These are phyloP conservation scores for Apogon hyalosoma DNA, from an alignment of 2,797 vertebrate genomes.

Conservation along the genomic window DNA sequence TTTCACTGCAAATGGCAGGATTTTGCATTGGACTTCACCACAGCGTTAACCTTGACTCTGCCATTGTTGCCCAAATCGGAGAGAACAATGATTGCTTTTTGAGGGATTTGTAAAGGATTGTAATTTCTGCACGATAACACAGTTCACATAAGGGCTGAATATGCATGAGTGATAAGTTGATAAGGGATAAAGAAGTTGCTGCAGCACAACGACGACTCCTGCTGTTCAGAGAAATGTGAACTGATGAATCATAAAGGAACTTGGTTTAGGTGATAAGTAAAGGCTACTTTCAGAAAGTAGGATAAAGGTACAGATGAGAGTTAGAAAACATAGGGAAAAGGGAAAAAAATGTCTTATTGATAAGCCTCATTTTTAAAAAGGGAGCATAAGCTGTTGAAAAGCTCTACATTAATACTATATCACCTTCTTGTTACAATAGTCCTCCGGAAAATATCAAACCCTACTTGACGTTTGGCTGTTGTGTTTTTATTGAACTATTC, in stretches of 20 bases:
- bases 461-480: too few relatives aligned
- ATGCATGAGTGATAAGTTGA: constrained; percentile 8
- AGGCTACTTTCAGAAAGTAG: background rate
- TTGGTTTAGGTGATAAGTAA: background rate
- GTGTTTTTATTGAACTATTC: too few relatives aligned
- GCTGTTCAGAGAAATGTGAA: constrained; percentile 10
- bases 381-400: constrained; percentile 30
- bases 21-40: constrained; percentile 17
- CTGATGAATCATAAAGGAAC: background rate
- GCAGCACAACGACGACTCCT: background rate
- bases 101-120: constrained; percentile 26
- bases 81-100: constrained; percentile 37
- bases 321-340: background rate
- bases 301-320: background rate
- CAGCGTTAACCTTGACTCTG: constrained; percentile 17
- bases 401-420: constrained; percentile 31
- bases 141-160: constrained; percentile 18
- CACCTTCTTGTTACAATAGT: too few relatives aligned
- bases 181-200: background rate
- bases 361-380: background rate
- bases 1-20: constrained; percentile 43
- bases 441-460: too few relatives aligned
- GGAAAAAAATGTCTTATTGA: background rate
- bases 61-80: too few relatives aligned
- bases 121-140: constrained; percentile 33